Conservation (phyloP, 2,888 invertebrate species). For the Chloromyia formosa region DNA sequence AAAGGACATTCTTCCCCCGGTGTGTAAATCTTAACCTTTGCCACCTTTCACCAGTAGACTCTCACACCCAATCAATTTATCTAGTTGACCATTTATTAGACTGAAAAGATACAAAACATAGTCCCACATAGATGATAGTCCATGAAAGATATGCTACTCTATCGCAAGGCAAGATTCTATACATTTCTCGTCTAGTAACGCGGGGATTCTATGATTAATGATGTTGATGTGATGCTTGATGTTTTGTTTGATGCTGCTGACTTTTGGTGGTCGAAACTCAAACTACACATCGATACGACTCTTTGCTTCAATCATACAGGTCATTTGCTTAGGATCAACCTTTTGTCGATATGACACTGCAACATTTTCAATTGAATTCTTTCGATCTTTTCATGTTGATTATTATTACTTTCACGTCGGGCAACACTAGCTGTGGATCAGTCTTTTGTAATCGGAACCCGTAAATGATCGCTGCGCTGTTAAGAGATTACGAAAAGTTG, state of each 20-base stretch:
- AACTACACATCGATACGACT: no score
- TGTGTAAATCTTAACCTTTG: constrained; percentile 18
- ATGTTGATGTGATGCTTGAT: constrained; percentile 16
- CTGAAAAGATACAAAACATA: constrained; percentile 22
- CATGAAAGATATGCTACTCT: background rate
- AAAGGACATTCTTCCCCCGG: constrained; percentile 26
- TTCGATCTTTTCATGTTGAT: constrained; percentile 16
- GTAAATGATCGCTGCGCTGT: constrained; percentile 1
- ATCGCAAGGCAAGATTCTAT: constrained; percentile 17
- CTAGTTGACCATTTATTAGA: constrained; percentile 37
- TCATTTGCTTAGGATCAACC: constrained; percentile 41
- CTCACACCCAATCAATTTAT: constrained; percentile 44
- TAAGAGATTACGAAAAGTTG: constrained; percentile 7
- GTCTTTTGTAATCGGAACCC: constrained; percentile 22
- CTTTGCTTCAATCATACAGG: constrained; percentile 34
- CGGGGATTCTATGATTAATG: constrained; percentile 32
- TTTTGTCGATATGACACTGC: constrained; percentile 40
- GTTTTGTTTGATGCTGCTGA: constrained; percentile 39
- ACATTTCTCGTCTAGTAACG: constrained; percentile 22
- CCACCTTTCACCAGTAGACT: constrained; percentile 41
- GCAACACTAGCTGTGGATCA: background rate
- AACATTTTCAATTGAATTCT: constrained; percentile 28
- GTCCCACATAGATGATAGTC: constrained; percentile 20
- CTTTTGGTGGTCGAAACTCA: constrained; percentile 41
- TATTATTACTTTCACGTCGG: constrained; percentile 23